phyloP scores from a whole-genome alignment of 2,113 vertebrate species.

The Archilochus colubris region DNA sequence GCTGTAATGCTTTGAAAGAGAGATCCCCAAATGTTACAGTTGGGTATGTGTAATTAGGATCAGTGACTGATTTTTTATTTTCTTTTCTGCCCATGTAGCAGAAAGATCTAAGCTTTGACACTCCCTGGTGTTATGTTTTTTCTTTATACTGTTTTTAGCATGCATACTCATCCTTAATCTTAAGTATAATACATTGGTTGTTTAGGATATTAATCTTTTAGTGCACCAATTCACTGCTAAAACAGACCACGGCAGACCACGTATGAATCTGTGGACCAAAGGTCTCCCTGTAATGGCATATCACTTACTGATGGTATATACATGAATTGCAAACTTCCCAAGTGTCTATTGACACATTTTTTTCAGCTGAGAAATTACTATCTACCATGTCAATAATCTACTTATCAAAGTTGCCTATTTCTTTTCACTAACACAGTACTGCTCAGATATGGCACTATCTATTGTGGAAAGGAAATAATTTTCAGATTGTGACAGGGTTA shows the following conservation, averaged over 20 bases:
- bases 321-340: background rate
- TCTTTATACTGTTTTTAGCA: background rate
- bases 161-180: background rate
- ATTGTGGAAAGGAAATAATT: slow-evolving; percentile 30
- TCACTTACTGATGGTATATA: background rate
- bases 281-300: background rate
- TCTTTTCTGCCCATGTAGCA: background rate
- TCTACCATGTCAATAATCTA: slow-evolving; percentile 21
- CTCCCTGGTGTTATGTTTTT: background rate
- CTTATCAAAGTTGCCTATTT: background rate
- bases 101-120: background rate
- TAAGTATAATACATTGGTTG: background rate
- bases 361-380: slow-evolving; percentile 28
- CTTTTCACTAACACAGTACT: background rate
- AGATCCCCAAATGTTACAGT: slow-evolving; percentile 7
- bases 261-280: background rate
- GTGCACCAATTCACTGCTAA: background rate
- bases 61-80: background rate
- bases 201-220: background rate
- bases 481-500: slow-evolving; percentile 32
- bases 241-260: background rate
- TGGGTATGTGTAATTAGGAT: background rate
- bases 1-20: slow-evolving; percentile 35
- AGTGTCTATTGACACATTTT: background rate
- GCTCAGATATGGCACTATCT: background rate